These are phyloP conservation scores for Brachypterus glaber DNA, from an alignment of 2,888 invertebrate genomes.

Conservation along the genomic window DNA sequence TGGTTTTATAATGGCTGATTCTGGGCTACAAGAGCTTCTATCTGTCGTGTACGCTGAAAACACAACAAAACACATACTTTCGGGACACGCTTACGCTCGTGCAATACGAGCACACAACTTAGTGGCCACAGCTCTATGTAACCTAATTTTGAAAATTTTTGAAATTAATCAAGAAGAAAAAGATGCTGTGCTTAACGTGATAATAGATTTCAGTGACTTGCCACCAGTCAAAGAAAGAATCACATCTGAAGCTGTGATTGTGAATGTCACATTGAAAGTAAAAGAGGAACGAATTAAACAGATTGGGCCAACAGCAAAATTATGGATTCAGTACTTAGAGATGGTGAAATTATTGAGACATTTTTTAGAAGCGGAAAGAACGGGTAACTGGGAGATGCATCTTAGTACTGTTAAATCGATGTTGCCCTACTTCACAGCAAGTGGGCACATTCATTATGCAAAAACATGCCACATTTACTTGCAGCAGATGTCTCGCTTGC, in stretches of 20 bases:
- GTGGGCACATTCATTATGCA: neutral
- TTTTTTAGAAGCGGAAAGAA: conserved; percentile 27
- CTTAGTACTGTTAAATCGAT: neutral
- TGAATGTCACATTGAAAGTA: conserved; percentile 16
- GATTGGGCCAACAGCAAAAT: conserved; percentile 17
- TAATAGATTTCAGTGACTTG: neutral
- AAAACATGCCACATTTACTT: neutral
- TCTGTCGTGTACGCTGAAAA: neutral
- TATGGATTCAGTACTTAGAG: conserved; percentile 32
- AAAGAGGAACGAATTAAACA: conserved; percentile 20
- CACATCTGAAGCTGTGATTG: neutral
- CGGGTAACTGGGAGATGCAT: conserved; percentile 17
- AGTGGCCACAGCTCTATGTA: neutral
- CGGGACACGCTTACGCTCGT: neutral
- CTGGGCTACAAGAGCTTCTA: neutral
- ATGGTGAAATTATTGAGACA: conserved; percentile 29
- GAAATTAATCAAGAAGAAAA: neutral
- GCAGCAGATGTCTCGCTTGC: neutral
- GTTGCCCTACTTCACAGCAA: neutral
- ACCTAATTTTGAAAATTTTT: neutral
- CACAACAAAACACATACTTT: neutral
- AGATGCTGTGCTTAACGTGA: neutral
- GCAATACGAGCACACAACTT: neutral
- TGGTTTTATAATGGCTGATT: neutral
- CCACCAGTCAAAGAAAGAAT: neutral